Evolutionary conservation across 2,797 vertebrate species (phyloP).

Genomic region (Clarias pachynema): DNA sequence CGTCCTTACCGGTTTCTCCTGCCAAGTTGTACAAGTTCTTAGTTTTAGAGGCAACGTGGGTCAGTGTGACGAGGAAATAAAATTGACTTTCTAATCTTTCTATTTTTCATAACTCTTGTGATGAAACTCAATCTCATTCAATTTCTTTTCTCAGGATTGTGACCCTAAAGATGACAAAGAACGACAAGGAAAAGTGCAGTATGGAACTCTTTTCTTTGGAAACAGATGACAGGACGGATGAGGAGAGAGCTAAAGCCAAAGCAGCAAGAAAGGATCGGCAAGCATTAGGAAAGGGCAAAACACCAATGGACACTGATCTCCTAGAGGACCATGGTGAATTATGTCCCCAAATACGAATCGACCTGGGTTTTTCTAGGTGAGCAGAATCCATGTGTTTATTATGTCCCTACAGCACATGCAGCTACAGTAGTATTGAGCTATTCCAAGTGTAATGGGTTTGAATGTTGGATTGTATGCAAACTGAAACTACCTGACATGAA

Average conservation of each 20-base stretch:
- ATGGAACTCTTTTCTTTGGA: slow-evolving; percentile 72
- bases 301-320: slow-evolving; percentile 86
- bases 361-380: slow-evolving; percentile 77
- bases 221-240: slow-evolving; percentile 76
- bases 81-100: too few relatives aligned
- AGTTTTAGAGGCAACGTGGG: too few relatives aligned
- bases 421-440: not conserved
- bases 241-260: slow-evolving; percentile 65
- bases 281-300: slow-evolving; percentile 66
- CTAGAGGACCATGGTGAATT: slow-evolving; percentile 75
- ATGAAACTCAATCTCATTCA: not conserved
- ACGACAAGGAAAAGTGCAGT: slow-evolving; percentile 1
- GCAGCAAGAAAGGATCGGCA: slow-evolving; percentile 38
- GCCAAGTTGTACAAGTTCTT: too few relatives aligned
- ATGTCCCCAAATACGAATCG: slow-evolving; percentile 75
- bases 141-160: not conserved
- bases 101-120: not conserved
- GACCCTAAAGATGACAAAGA: slow-evolving; percentile 69
- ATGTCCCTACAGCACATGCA: not conserved
- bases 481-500: not conserved
- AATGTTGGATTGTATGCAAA: not conserved
- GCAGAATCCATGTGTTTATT: slow-evolving; percentile 1
- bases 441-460: not conserved
- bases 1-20: too few relatives aligned
- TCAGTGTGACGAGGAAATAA: too few relatives aligned